phyloP scores from a whole-genome alignment of 2,888 invertebrate genomes.

The Chrysolina americana region DNA sequence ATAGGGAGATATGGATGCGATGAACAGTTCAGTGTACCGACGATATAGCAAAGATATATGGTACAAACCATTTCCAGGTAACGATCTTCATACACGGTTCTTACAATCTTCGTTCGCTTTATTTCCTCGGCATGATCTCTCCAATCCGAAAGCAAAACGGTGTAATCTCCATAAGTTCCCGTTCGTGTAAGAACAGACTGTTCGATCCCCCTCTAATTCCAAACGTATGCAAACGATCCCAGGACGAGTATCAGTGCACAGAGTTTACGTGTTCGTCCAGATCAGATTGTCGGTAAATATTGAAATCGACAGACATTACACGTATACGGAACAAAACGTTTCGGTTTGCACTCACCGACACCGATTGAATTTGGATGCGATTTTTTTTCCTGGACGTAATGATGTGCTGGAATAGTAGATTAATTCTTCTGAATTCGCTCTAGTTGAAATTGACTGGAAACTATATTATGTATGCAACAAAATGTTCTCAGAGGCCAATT shows the following conservation, averaged over 20 bases:
- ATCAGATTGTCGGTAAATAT: conserved; percentile 41
- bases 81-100: conserved; percentile 3
- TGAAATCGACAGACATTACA: conserved; percentile 43
- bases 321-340: conserved; percentile 33
- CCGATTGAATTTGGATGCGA: conserved; percentile 40
- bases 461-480: too few relatives aligned
- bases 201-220: conserved; percentile 41
- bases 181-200: conserved; percentile 25
- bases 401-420: background rate
- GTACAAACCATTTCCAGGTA: conserved; percentile 3
- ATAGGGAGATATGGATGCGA: too few relatives aligned
- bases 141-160: conserved; percentile 20
- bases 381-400: background rate
- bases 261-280: conserved; percentile 36
- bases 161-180: conserved; percentile 27
- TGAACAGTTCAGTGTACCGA: too few relatives aligned
- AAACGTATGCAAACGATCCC: conserved; percentile 40
- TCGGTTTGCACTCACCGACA: conserved; percentile 33
- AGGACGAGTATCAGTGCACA: conserved; percentile 28
- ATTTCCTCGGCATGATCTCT: conserved; percentile 2
- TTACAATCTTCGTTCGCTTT: conserved; percentile 8
- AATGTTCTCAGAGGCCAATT: too few relatives aligned
- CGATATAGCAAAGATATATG: background rate
- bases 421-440: background rate
- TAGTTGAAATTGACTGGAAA: too few relatives aligned